These are phyloP conservation scores for Plutomurus gul DNA, from an alignment of 1,140 invertebrate species.

Conservation along the genomic window DNA sequence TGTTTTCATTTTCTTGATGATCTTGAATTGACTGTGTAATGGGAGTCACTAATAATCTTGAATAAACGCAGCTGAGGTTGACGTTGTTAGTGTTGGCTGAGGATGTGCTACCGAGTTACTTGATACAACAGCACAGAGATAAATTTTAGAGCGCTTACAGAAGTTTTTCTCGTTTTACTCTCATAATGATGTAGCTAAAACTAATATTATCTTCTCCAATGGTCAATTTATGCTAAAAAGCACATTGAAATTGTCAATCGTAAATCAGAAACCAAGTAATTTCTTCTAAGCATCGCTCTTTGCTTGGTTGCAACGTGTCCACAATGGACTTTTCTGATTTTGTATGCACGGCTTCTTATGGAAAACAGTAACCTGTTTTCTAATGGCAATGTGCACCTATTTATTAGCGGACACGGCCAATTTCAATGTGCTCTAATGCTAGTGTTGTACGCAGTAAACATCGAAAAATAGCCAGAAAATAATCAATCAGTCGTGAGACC, in stretches of 20 bases:
- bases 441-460: conserved; percentile 8
- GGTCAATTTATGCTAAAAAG: conserved; percentile 18
- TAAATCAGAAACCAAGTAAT: not conserved
- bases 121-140: not conserved
- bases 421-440: conserved; percentile 6
- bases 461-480: not conserved
- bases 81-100: not conserved
- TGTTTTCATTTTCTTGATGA: conserved; percentile 15
- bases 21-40: conserved; percentile 11
- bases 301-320: not conserved
- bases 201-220: conserved; percentile 21
- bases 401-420: conserved; percentile 1
- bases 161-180: conserved; percentile 9
- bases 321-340: not conserved
- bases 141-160: not conserved
- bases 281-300: not conserved
- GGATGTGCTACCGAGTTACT: not conserved
- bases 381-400: conserved; percentile 12
- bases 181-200: conserved; percentile 3
- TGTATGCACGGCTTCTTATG: conserved; percentile 1
- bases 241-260: conserved; percentile 5
- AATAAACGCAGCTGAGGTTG: not conserved
- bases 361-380: not conserved
- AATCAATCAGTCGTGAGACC: not conserved
- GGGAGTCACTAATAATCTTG: not conserved